phyloP scores from a whole-genome alignment of 2,113 vertebrate genomes.

The Herpetotheres cachinnans region DNA sequence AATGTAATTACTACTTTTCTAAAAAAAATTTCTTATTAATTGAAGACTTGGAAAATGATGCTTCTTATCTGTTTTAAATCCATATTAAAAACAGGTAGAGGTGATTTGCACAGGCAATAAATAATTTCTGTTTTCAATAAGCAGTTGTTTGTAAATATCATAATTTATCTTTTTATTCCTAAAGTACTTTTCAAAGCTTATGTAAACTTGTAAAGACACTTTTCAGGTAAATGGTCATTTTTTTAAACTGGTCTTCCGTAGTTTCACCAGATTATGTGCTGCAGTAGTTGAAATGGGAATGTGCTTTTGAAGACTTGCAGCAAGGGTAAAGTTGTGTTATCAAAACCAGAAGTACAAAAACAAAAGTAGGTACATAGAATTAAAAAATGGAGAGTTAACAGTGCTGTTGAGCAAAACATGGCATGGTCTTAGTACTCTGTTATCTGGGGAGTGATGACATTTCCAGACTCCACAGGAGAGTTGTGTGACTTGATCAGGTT shows the following conservation, averaged over 20 bases:
- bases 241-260: background rate
- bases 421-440: background rate
- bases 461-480: background rate
- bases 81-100: background rate
- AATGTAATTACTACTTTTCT: background rate
- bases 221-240: background rate
- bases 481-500: background rate
- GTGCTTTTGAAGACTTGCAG: background rate
- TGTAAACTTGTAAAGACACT: background rate
- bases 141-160: background rate
- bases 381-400: background rate
- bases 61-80: background rate
- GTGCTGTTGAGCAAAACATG: background rate
- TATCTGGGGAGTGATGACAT: background rate
- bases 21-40: background rate
- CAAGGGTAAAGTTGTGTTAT: background rate
- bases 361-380: background rate
- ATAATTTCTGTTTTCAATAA: background rate
- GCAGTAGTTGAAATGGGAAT: background rate
- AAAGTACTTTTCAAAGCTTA: background rate
- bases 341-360: background rate
- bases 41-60: background rate
- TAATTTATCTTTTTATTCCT: background rate
- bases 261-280: background rate
- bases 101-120: background rate